Evolutionary conservation across 2,113 vertebrate species (phyloP).

Genomic region (Embiotoca jacksoni): DNA sequence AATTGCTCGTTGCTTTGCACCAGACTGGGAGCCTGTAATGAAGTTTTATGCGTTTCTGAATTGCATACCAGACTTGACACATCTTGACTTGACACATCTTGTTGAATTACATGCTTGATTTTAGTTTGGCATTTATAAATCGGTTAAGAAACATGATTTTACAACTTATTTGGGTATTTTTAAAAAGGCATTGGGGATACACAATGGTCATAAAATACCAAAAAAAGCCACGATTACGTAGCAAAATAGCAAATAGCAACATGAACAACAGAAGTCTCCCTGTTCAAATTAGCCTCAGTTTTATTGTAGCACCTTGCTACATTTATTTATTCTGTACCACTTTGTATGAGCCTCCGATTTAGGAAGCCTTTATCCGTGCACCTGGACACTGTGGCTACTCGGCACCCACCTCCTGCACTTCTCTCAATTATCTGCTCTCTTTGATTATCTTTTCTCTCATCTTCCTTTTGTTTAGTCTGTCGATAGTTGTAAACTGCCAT

Average conservation of each 20-base stretch:
- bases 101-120: too few species aligned
- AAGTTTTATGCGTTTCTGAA: conserved; percentile 52
- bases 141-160: background rate
- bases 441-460: conserved; percentile 77
- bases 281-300: conserved; percentile 20
- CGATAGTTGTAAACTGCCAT: conserved; percentile 41
- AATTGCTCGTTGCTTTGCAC: too few species aligned
- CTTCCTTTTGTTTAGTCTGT: conserved; percentile 64
- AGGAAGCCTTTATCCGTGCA: conserved; percentile 61
- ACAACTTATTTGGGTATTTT: background rate
- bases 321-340: conserved; percentile 32
- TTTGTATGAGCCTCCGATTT: conserved; percentile 42
- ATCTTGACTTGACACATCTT: background rate
- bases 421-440: conserved; percentile 66
- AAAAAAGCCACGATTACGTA: too few species aligned
- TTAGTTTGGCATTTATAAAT: background rate
- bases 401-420: conserved; percentile 9
- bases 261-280: background rate
- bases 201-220: background rate
- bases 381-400: conserved; percentile 61
- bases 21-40: conserved; percentile 10
- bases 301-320: background rate
- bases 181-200: background rate
- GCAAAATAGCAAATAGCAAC: conserved; percentile 2
- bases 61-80: background rate